Evolutionary conservation across 2,888 invertebrate species (phyloP).

Genomic region (Biston betularia): DNA sequence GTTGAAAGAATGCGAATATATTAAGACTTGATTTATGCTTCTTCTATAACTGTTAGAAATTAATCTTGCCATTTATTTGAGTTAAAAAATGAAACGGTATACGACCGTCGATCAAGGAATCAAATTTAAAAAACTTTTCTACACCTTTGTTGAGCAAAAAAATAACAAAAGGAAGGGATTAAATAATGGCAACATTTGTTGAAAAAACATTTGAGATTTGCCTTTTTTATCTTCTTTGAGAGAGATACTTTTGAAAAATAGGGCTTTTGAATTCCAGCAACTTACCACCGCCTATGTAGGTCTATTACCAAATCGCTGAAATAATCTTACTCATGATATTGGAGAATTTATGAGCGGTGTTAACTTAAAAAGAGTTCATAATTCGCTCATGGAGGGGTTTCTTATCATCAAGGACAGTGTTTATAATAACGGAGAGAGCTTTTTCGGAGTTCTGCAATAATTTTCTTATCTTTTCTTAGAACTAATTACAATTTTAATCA

Average conservation of each 20-base stretch:
- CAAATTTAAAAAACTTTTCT: neutral
- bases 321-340: too few relatives aligned
- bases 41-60: neutral
- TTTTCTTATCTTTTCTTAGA: too few relatives aligned
- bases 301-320: too few relatives aligned
- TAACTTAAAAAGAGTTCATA: too few relatives aligned
- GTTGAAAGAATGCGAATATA: neutral
- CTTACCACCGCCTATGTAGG: neutral
- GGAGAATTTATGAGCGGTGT: too few relatives aligned
- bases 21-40: neutral
- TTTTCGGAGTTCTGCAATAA: too few relatives aligned
- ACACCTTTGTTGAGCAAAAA: neutral
- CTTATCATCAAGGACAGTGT: too few relatives aligned
- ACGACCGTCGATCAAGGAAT: neutral
- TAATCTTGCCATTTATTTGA: neutral
- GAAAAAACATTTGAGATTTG: neutral
- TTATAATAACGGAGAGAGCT: too few relatives aligned
- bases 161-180: neutral
- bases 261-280: neutral
- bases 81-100: neutral
- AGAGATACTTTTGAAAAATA: neutral
- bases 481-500: too few relatives aligned
- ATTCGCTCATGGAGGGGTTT: too few relatives aligned
- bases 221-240: neutral
- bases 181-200: neutral